Conservation (phyloP, 1,140 invertebrate species). For the Prorops nasuta region DNA sequence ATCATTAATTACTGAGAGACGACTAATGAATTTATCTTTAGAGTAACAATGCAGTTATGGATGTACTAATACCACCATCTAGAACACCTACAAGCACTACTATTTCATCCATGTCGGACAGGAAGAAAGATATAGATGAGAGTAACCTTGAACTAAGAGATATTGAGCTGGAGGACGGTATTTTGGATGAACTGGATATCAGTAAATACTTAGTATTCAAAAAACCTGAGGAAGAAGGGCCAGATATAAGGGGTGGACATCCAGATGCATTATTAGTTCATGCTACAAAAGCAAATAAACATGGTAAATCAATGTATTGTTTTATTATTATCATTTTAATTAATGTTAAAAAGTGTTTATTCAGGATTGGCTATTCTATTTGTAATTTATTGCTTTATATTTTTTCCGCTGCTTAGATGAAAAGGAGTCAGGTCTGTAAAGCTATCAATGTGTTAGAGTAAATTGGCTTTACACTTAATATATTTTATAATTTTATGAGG, state of each 20-base stretch:
- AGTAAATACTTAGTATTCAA: conserved; percentile 74
- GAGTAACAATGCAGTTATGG: conserved; percentile 43
- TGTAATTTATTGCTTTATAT: conserved; percentile 7
- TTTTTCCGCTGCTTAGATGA: conserved; percentile 50
- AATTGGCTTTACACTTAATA: no score
- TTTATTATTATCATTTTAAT: conserved; percentile 8
- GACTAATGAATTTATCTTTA: no score
- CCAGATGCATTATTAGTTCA: conserved; percentile 90
- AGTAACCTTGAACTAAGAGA: conserved; percentile 49
- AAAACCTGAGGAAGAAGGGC: conserved; percentile 77
- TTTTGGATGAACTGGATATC: conserved; percentile 80
- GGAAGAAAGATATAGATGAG: no score
- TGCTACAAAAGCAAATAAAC: conserved; percentile 88
- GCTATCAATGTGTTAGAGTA: conserved; percentile 2
- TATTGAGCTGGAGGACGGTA: conserved; percentile 49
- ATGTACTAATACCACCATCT: conserved; percentile 28
- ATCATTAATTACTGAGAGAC: no score
- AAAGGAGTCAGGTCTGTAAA: conserved; percentile 58
- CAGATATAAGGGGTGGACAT: conserved; percentile 85
- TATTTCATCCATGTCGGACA: conserved; percentile 44
- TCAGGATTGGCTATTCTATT: no score
- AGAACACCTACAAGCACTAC: conserved; percentile 47
- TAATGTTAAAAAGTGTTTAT: background rate
- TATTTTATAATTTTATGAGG: conserved; percentile 37
- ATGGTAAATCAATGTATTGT: conserved; percentile 58